These are phyloP conservation scores for Colletes latitarsis DNA, from an alignment of 1,140 invertebrate species.

Conservation along the genomic window DNA sequence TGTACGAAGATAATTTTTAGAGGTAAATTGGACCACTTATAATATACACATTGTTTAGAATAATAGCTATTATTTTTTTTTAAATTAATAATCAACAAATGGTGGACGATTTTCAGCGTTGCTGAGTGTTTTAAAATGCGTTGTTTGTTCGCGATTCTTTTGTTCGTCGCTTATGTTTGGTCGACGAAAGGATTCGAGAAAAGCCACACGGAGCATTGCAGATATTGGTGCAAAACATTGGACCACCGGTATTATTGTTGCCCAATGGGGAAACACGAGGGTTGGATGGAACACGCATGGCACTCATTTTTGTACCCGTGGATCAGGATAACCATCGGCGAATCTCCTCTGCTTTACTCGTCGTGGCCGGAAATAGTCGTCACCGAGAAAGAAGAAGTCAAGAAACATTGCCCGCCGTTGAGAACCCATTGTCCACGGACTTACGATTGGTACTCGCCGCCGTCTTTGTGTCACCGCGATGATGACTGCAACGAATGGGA, in stretches of 20 bases:
- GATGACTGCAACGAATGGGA: conserved; percentile 50
- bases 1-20: not conserved
- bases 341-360: not conserved
- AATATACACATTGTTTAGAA: too few species aligned
- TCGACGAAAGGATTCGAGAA: not conserved
- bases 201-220: conserved; percentile 46
- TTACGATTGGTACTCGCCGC: conserved; percentile 58
- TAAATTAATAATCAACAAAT: too few species aligned
- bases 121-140: conserved; percentile 9
- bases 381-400: conserved; percentile 14
- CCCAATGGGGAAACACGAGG: conserved; percentile 51
- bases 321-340: conserved; percentile 15
- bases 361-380: conserved; percentile 19
- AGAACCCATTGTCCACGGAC: conserved; percentile 58
- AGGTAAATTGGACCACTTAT: not conserved
- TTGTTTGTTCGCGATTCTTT: not conserved
- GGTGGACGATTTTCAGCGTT: too few species aligned
- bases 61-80: too few species aligned
- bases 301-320: conserved; percentile 25
- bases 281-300: conserved; percentile 17
- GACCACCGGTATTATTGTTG: conserved; percentile 68
- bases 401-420: conserved; percentile 62
- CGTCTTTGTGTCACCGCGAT: conserved; percentile 54
- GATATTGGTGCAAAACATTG: conserved; percentile 69
- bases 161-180: not conserved